These are phyloP conservation scores for Tuberolachnus salignus DNA, from an alignment of 2,888 invertebrate genomes.

Conservation along the genomic window DNA sequence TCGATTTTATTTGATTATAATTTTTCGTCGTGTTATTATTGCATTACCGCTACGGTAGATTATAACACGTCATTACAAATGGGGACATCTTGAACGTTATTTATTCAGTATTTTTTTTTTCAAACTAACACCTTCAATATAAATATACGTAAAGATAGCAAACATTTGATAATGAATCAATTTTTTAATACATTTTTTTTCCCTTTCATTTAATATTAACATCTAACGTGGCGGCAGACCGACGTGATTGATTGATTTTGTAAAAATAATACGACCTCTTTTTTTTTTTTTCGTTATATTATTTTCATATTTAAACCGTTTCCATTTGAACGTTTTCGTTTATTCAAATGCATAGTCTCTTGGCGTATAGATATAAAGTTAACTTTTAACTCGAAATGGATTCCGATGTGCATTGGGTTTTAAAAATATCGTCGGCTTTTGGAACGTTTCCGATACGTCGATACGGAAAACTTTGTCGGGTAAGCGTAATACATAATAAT, in stretches of 20 bases:
- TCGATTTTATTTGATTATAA: no score
- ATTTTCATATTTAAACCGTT: no score
- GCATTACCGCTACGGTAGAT: no score
- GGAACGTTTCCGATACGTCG: constrained; percentile 21
- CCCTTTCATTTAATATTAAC: constrained; percentile 9
- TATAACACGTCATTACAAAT: no score
- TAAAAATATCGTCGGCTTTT: constrained; percentile 36
- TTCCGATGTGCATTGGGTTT: constrained; percentile 16
- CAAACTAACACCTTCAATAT: neutral
- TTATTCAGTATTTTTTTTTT: no score
- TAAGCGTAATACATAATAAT: constrained; percentile 11
- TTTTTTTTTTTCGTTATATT: neutral
- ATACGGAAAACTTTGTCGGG: neutral
- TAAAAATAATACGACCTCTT: neutral
- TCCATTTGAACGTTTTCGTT: no score
- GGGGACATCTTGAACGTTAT: no score
- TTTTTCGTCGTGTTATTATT: no score
- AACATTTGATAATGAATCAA: neutral
- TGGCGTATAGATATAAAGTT: neutral
- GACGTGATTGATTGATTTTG: neutral
- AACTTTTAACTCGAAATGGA: constrained; percentile 14
- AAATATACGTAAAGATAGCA: neutral
- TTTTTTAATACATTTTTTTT: neutral
- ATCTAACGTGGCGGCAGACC: neutral
- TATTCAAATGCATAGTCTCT: no score